These are phyloP conservation scores for Erythrolamprus reginae DNA, from an alignment of 2,113 vertebrate genomes.

Conservation along the genomic window DNA sequence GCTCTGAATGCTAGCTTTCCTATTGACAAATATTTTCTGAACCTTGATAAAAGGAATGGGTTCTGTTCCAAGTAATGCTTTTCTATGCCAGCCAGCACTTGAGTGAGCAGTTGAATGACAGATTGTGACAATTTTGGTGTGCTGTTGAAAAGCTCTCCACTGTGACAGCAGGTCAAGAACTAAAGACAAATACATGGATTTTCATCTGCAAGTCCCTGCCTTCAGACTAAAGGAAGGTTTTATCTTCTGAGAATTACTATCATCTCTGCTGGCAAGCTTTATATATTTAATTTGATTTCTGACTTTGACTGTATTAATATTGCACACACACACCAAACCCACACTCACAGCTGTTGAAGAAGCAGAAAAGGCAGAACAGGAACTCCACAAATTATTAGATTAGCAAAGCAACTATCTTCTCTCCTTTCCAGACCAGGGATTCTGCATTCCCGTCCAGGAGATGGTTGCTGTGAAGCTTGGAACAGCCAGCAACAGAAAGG, in stretches of 20 bases:
- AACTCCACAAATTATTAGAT: not conserved
- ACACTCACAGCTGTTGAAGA: not conserved
- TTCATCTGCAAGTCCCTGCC: not conserved
- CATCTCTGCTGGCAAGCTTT: not conserved
- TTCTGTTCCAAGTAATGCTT: not conserved
- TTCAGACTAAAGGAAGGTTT: not conserved
- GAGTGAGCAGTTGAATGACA: not conserved
- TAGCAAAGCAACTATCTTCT: not conserved
- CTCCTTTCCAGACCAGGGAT: not conserved
- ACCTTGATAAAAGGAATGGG: not conserved
- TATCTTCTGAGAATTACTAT: not conserved
- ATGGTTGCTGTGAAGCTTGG: constrained; percentile 20
- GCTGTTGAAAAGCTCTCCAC: not conserved
- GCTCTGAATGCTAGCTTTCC: not conserved
- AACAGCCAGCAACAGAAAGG: not conserved
- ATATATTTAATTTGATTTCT: not conserved
- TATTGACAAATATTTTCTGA: not conserved
- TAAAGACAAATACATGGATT: not conserved
- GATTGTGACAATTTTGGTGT: not conserved
- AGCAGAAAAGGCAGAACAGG: not conserved
- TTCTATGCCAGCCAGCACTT: not conserved
- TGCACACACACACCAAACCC: not conserved
- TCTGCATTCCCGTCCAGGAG: constrained; percentile 17
- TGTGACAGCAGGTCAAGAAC: not conserved
- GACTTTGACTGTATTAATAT: not conserved